Percentiles rank a stretch among this genome's conserved stretches.
These are phyloP conservation scores for Maniola jurtina DNA, from an alignment of 1,140 invertebrate species.

Conservation along the genomic window DNA sequence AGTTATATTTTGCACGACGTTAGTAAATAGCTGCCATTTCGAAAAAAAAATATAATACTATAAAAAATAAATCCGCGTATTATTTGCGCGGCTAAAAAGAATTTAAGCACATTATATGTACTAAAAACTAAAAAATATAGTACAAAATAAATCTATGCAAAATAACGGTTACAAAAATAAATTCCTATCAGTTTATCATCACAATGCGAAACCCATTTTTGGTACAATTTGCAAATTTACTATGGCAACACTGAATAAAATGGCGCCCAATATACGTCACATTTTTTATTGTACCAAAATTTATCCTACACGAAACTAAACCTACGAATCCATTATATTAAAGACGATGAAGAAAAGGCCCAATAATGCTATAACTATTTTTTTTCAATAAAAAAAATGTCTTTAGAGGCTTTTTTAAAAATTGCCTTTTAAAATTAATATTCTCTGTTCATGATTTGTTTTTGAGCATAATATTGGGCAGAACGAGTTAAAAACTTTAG, in stretches of 20 bases:
- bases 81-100: constrained; percentile 28
- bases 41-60: constrained; percentile 47
- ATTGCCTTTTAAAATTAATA: neutral
- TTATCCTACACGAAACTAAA: neutral
- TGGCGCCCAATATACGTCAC: neutral
- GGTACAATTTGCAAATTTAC: constrained; percentile 34
- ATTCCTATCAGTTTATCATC: constrained; percentile 47
- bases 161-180: constrained; percentile 63
- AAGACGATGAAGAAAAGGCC: neutral
- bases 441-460: neutral
- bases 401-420: too few species aligned
- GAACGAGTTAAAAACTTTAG: constrained; percentile 7
- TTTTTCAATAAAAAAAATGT: too few species aligned
- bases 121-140: constrained; percentile 45
- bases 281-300: constrained; percentile 3
- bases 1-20: constrained; percentile 39
- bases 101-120: constrained; percentile 55
- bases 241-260: constrained; percentile 2
- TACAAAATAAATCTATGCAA: constrained; percentile 60
- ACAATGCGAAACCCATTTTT: constrained; percentile 50
- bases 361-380: neutral
- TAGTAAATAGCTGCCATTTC: constrained; percentile 41
- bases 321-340: constrained; percentile 11
- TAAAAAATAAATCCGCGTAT: constrained; percentile 41
- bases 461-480: constrained; percentile 14